Conservation (phyloP, 2,113 vertebrate species). For the Capreolus pygargus region DNA sequence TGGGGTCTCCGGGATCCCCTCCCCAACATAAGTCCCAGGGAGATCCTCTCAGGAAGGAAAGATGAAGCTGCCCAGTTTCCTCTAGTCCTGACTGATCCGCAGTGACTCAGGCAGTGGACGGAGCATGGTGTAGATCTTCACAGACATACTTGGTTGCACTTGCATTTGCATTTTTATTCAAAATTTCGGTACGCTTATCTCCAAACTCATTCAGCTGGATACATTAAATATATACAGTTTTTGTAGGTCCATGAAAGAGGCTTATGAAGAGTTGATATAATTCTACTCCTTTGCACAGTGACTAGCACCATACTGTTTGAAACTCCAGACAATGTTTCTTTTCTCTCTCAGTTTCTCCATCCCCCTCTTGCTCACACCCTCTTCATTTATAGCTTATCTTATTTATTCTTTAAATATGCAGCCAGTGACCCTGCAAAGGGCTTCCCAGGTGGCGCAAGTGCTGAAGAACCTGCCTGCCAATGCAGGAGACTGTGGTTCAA, state of each 20-base stretch:
- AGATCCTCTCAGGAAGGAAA: not conserved
- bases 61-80: not conserved
- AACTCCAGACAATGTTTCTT: not conserved
- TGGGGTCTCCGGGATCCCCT: not conserved
- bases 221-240: not conserved
- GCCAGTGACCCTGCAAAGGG: not conserved
- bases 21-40: not conserved
- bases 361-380: not conserved
- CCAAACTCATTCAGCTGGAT: not conserved
- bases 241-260: not conserved
- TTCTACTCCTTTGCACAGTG: not conserved
- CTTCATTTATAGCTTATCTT: not conserved
- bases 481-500: not conserved
- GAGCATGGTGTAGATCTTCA: not conserved
- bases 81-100: too few relatives aligned
- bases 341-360: not conserved
- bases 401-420: not conserved
- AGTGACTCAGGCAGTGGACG: fast-evolving
- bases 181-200: not conserved
- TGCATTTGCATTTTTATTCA: too few relatives aligned
- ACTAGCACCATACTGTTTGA: not conserved
- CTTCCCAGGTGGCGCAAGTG: not conserved
- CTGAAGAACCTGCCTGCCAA: not conserved
- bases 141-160: not conserved
- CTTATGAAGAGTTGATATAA: not conserved